phyloP scores from a whole-genome alignment of 2,797 vertebrate genomes.

The Rhabdophis nuchalis region DNA sequence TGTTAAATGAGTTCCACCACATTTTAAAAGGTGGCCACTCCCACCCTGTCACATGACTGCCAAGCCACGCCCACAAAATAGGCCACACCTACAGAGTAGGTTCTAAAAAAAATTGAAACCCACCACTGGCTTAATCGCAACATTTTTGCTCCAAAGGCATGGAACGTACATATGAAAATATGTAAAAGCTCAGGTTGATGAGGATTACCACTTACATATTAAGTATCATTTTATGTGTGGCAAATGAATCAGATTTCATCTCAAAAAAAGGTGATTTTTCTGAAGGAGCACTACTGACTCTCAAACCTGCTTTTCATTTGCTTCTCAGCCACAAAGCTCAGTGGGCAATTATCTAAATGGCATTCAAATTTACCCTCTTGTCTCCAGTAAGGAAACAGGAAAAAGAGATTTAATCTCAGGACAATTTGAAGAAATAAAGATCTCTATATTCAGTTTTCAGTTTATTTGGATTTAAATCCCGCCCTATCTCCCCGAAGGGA shows the following conservation, averaged over 20 bases:
- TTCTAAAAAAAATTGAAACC: too few species aligned
- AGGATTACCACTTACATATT: constrained; percentile 52
- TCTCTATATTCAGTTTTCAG: too few species aligned
- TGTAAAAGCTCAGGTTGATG: constrained; percentile 42
- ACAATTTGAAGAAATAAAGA: constrained; percentile 33
- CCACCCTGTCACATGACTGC: too few species aligned
- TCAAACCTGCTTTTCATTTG: constrained; percentile 47
- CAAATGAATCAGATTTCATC: constrained; percentile 25
- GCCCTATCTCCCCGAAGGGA: too few species aligned
- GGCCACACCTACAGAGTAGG: too few species aligned
- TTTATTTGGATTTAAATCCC: too few species aligned
- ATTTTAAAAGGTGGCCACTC: too few species aligned
- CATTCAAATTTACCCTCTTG: constrained; percentile 36
- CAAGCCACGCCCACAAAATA: too few species aligned
- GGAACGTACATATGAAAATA: constrained; percentile 50
- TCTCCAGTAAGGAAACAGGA: constrained; percentile 38
- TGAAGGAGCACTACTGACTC: constrained; percentile 44
- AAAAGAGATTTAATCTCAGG: constrained; percentile 7
- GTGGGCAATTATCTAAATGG: constrained; percentile 40
- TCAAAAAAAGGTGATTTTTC: constrained; percentile 40
- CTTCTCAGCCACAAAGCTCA: constrained; percentile 43
- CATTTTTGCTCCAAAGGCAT: constrained; percentile 41
- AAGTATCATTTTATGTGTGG: constrained; percentile 27
- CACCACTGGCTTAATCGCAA: constrained; percentile 57
- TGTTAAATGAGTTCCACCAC: too few species aligned